Evolutionary conservation across 2,888 invertebrate genomes (phyloP).

Genomic region (Gymnosoma rotundatum): DNA sequence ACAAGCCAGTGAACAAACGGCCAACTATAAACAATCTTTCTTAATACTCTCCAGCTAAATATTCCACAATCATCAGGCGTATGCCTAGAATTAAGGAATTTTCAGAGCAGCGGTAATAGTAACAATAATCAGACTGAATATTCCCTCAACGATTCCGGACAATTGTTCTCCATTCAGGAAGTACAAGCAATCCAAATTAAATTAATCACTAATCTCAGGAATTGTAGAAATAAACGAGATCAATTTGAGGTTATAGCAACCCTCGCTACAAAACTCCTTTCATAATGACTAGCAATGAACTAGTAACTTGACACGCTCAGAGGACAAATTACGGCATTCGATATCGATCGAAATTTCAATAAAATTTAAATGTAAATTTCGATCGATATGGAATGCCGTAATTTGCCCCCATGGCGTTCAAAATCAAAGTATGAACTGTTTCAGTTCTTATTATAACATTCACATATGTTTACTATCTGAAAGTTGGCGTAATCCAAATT

Average conservation of each 20-base stretch:
- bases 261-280: no score
- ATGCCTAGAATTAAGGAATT: neutral
- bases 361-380: no score
- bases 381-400: no score
- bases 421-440: slow-evolving; percentile 25
- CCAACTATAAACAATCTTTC: neutral
- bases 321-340: no score
- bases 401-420: no score
- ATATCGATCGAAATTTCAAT: no score
- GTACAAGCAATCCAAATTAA: neutral
- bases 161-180: neutral
- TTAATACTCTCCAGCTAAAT: neutral
- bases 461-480: no score
- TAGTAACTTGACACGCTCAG: no score
- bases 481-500: no score
- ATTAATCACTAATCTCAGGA: slow-evolving; percentile 4
- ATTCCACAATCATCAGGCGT: neutral
- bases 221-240: slow-evolving; percentile 5
- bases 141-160: neutral
- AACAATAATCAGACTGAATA: neutral
- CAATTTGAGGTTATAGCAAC: slow-evolving; percentile 10
- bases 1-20: neutral
- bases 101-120: no score
- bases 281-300: no score
- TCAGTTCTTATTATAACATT: neutral